A percentile compares a stretch with the other conserved stretches of the same genome.
phyloP scores from a whole-genome alignment of 2,888 invertebrate genomes.

The Cremastobaeus sp. region DNA sequence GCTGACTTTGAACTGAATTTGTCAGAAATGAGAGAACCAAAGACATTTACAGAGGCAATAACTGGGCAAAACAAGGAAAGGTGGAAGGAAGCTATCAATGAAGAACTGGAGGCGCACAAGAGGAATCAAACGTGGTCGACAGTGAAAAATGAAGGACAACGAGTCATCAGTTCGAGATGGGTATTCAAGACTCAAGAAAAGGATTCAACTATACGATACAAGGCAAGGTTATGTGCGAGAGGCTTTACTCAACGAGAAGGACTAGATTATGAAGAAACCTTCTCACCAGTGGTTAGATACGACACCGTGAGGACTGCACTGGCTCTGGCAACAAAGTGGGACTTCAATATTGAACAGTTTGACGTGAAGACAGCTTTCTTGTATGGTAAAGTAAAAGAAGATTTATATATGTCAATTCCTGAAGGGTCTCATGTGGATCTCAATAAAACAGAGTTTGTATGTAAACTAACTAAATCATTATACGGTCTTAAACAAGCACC shows the following conservation, averaged over 20 bases:
- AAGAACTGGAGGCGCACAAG: conserved; percentile 43
- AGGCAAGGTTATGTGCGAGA: conserved; percentile 58
- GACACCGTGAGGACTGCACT: conserved; percentile 44
- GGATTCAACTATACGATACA: conserved; percentile 36
- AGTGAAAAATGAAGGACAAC: conserved; percentile 13
- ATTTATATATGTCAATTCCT: conserved; percentile 45
- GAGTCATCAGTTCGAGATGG: conserved; percentile 59
- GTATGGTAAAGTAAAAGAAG: conserved; percentile 50
- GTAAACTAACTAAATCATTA: not conserved
- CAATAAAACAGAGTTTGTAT: not conserved
- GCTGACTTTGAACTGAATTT: conserved; percentile 9
- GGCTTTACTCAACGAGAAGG: conserved; percentile 34
- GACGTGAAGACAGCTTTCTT: conserved; percentile 61
- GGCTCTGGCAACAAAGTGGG: conserved; percentile 50
- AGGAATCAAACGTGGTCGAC: conserved; percentile 53
- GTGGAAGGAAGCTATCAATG: conserved; percentile 45
- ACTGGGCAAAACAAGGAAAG: conserved; percentile 15
- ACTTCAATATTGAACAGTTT: conserved; percentile 50
- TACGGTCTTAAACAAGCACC: conserved; percentile 4
- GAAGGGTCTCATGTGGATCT: no score
- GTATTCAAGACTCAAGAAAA: conserved; percentile 48
- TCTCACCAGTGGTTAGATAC: conserved; percentile 45
- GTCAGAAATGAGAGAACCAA: conserved; percentile 26
- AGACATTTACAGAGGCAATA: conserved; percentile 42
- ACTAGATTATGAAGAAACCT: conserved; percentile 55